Conservation (phyloP, 2,797 vertebrate species). For the Coluber constrictor region DNA sequence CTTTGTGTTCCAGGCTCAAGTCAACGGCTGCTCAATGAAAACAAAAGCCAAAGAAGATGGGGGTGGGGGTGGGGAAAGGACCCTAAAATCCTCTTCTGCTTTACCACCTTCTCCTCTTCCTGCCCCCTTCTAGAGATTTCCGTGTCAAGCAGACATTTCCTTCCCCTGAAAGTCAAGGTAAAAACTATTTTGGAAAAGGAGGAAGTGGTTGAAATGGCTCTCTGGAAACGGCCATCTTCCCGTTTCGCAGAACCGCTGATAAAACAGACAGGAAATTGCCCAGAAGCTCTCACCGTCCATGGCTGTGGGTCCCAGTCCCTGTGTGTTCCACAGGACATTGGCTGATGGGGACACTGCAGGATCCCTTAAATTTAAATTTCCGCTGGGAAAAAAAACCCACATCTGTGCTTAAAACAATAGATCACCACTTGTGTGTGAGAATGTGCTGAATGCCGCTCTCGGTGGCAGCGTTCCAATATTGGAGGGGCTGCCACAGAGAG, state of each 20-base stretch:
- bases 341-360: neutral
- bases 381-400: neutral
- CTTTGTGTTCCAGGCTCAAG: neutral
- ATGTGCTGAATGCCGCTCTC: neutral
- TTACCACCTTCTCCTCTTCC: neutral
- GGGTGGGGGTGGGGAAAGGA: fast-evolving
- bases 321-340: neutral
- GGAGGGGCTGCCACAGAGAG: too few relatives aligned
- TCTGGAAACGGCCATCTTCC: neutral
- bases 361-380: neutral
- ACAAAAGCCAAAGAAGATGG: neutral
- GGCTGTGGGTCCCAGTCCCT: neutral
- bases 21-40: neutral
- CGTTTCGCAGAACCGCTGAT: neutral
- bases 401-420: neutral
- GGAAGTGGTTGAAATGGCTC: neutral
- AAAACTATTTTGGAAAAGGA: neutral
- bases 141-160: neutral
- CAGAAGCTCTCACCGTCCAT: neutral
- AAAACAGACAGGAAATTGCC: neutral
- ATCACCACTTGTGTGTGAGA: neutral
- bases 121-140: neutral
- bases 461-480: too few relatives aligned
- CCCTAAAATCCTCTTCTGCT: neutral
- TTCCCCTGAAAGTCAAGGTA: neutral